These are phyloP conservation scores for Noctuana brunneofusca DNA, from an alignment of 2,888 invertebrate species.

Conservation along the genomic window DNA sequence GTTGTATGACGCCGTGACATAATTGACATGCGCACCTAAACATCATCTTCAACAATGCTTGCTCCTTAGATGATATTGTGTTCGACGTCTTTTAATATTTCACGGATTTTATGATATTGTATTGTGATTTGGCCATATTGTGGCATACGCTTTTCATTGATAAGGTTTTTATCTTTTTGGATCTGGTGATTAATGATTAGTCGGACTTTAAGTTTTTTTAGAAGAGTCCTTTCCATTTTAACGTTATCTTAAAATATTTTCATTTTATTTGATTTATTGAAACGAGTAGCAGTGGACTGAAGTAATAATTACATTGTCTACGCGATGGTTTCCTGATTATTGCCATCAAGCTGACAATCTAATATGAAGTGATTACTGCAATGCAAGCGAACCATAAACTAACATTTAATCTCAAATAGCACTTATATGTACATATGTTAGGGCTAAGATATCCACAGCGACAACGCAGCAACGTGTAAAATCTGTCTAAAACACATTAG, in stretches of 20 bases:
- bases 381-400: too few species aligned
- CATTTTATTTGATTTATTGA: too few species aligned
- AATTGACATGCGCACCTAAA: conserved; percentile 12
- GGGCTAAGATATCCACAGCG: too few species aligned
- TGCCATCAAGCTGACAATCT: too few species aligned
- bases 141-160: not conserved
- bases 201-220: not conserved
- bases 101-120: not conserved
- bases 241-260: too few species aligned
- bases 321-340: too few species aligned
- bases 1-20: conserved; percentile 17
- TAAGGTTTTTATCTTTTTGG: not conserved
- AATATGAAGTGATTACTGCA: too few species aligned
- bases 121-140: not conserved
- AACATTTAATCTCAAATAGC: too few species aligned
- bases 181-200: not conserved
- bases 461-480: too few species aligned
- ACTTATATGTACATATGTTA: too few species aligned
- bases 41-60: conserved; percentile 11
- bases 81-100: not conserved
- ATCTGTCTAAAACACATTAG: too few species aligned
- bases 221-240: not conserved
- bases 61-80: not conserved
- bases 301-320: not conserved
- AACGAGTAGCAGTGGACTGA: not conserved